phyloP scores from a whole-genome alignment of 1,140 invertebrate species.

The Zelostemma sp. region DNA sequence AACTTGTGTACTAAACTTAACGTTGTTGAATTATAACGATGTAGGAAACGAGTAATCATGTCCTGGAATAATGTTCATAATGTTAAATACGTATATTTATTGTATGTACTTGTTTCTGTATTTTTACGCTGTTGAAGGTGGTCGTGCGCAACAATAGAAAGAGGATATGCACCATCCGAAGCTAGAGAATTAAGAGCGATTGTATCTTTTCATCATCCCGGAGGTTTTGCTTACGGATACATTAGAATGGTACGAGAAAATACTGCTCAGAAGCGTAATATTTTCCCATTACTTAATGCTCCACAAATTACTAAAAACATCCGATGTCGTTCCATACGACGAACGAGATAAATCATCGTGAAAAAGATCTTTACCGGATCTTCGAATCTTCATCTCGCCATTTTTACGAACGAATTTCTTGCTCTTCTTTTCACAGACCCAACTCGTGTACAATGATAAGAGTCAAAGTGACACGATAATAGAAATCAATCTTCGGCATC shows the following conservation, averaged over 20 bases:
- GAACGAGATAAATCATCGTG: too few relatives aligned
- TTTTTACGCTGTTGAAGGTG: conserved; percentile 75
- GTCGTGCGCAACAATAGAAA: conserved; percentile 87
- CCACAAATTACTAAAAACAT: conserved; percentile 4
- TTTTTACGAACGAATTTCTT: conserved; percentile 2
- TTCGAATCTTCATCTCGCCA: background rate
- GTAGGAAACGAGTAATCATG: background rate
- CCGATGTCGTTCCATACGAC: background rate
- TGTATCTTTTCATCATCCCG: conserved; percentile 92
- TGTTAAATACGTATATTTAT: too few relatives aligned
- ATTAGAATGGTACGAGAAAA: conserved; percentile 80
- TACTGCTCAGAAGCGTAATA: background rate
- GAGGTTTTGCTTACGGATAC: conserved; percentile 88
- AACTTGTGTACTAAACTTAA: background rate
- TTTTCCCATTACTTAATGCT: conserved; percentile 5
- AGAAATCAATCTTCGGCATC: conserved; percentile 88
- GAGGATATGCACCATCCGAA: conserved; percentile 88
- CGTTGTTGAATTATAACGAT: background rate
- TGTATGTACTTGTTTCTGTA: too few relatives aligned
- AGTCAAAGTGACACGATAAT: conserved; percentile 90
- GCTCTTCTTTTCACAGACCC: conserved; percentile 73
- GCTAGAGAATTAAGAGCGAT: conserved; percentile 87
- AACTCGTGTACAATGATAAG: conserved; percentile 88
- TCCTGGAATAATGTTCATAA: too few relatives aligned
- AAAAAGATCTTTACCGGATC: too few relatives aligned